Evolutionary conservation across 2,113 vertebrate genomes (phyloP).

Genomic region (Sporophila hypoxantha): DNA sequence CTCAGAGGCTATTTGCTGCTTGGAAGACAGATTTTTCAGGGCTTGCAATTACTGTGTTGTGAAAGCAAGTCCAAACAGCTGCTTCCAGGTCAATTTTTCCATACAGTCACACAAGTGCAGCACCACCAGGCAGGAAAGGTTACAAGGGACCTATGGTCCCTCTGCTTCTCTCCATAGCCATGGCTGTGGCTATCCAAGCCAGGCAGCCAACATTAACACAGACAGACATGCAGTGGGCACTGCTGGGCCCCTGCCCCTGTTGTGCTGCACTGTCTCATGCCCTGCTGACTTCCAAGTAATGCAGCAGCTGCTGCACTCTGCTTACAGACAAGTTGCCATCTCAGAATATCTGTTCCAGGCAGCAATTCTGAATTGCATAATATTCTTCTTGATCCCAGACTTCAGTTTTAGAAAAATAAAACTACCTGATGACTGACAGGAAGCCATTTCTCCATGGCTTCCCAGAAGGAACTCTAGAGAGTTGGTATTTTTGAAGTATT

Average conservation of each 20-base stretch:
- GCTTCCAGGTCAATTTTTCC: background rate
- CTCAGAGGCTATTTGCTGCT: background rate
- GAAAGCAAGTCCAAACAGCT: background rate
- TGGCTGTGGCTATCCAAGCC: background rate
- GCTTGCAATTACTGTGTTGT: background rate
- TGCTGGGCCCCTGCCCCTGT: background rate
- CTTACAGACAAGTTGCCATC: background rate
- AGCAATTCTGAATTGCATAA: background rate
- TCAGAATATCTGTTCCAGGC: background rate
- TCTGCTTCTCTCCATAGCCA: background rate
- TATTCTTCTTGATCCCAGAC: background rate
- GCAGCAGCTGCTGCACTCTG: background rate
- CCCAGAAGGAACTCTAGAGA: background rate
- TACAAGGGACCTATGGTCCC: accelerated
- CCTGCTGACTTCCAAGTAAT: background rate
- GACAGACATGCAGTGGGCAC: background rate
- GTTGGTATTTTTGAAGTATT: background rate
- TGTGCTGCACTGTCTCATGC: no score
- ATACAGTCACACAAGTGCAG: background rate
- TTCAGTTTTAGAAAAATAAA: background rate
- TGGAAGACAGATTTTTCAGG: background rate
- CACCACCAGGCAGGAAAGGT: background rate
- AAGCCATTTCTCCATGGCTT: background rate
- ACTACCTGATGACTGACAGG: background rate
- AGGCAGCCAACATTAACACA: background rate